A percentile compares a stretch with the other conserved stretches of the same genome.
phyloP scores from a whole-genome alignment of 2,113 vertebrate genomes.

The Eclectus roratus region DNA sequence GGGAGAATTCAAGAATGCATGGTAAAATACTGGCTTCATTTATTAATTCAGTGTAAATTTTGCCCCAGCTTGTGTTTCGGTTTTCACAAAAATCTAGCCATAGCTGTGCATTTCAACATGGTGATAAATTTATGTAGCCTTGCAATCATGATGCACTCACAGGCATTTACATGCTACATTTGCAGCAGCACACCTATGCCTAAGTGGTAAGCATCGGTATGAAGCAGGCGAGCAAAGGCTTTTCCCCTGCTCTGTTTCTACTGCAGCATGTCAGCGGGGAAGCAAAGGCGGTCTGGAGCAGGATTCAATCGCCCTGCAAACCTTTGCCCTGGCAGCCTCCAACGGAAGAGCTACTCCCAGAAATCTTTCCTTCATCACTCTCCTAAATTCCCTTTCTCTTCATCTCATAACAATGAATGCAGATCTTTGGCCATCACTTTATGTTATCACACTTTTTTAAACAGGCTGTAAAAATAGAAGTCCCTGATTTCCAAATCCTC shows the following conservation, averaged over 20 bases:
- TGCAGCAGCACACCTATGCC: background rate
- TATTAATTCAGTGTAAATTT: constrained; percentile 16
- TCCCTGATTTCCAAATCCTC: background rate
- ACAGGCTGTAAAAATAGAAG: background rate
- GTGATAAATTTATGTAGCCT: background rate
- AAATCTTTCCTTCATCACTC: background rate
- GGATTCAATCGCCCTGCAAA: background rate
- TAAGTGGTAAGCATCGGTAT: rapidly evolving
- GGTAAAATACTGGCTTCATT: background rate
- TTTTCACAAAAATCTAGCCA: background rate
- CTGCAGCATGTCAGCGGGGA: rapidly evolving
- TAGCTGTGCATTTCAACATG: background rate
- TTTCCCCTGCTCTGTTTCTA: background rate
- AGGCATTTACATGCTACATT: background rate
- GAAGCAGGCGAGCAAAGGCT: rapidly evolving
- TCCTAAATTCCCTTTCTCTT: background rate
- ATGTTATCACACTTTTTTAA: background rate
- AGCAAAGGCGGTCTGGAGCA: background rate
- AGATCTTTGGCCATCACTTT: background rate
- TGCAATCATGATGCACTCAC: background rate
- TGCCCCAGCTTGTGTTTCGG: rapidly evolving
- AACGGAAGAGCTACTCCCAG: background rate
- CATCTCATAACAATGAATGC: background rate
- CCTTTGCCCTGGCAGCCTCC: background rate
- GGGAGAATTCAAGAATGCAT: constrained; percentile 9